These are phyloP conservation scores for human DNA, from an alignment of 2,113 vertebrate species.

Conservation along the genomic window DNA sequence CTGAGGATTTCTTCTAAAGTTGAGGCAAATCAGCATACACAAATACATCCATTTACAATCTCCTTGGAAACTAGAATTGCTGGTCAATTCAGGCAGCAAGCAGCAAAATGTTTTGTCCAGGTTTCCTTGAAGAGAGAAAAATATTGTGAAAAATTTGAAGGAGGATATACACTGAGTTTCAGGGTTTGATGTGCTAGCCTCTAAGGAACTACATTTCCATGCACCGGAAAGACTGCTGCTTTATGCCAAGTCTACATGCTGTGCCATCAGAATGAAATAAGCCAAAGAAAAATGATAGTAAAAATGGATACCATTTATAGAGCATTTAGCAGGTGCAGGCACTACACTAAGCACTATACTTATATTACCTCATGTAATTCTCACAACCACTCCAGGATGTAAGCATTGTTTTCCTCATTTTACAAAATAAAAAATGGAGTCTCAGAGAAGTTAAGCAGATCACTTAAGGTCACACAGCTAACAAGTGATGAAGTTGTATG, in stretches of 20 bases:
- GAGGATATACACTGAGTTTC: conserved; percentile 35
- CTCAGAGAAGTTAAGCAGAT: not conserved
- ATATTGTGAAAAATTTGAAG: conserved; percentile 62
- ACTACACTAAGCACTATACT: not conserved
- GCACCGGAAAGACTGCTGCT: not conserved
- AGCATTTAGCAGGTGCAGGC: not conserved
- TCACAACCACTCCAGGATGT: not conserved
- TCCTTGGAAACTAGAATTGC: conserved; percentile 70
- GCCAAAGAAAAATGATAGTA: conserved; percentile 56
- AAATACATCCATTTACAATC: conserved; percentile 73
- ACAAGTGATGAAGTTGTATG: not conserved
- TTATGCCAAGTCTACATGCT: conserved; percentile 54
- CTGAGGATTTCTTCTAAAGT: conserved; percentile 68
- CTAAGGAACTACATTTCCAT: conserved; percentile 12
- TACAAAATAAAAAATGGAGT: not conserved
- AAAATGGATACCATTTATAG: conserved; percentile 35
- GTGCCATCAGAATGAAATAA: conserved; percentile 58
- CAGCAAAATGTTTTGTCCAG: conserved; percentile 56
- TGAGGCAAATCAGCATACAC: conserved; percentile 71
- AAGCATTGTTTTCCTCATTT: not conserved
- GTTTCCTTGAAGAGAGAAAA: conserved; percentile 71
- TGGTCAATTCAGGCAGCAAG: conserved; percentile 63
- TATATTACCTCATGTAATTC: not conserved
- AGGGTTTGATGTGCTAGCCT: conserved; percentile 50
- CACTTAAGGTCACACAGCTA: not conserved